Percentiles rank a stretch among this genome's conserved stretches.
Conservation (phyloP, 2,797 vertebrate species). For the Mormyrops attenuatus region DNA sequence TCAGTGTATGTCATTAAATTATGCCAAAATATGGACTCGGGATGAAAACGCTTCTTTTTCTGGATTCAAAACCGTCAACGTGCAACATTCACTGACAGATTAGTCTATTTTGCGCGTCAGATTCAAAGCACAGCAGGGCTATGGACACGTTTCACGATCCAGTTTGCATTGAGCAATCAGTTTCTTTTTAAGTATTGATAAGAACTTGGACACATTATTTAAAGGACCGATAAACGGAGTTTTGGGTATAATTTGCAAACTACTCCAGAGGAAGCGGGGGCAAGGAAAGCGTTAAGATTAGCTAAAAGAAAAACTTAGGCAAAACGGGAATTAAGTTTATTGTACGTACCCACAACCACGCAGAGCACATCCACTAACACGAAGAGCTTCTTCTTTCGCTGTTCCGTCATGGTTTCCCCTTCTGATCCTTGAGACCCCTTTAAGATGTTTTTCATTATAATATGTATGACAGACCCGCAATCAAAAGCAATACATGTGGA, state of each 20-base stretch:
- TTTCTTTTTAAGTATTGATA: background rate
- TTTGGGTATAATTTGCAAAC: background rate
- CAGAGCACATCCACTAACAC: conserved; percentile 80
- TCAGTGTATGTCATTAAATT: background rate
- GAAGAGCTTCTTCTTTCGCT: conserved; percentile 68
- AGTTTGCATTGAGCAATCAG: background rate
- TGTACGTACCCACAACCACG: conserved; percentile 74
- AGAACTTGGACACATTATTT: background rate
- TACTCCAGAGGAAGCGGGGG: background rate
- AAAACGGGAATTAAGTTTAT: background rate
- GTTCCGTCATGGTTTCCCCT: conserved; percentile 53
- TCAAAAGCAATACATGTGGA: background rate
- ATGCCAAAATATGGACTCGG: background rate
- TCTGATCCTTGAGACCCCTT: conserved; percentile 15
- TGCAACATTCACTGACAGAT: background rate
- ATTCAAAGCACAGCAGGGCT: background rate
- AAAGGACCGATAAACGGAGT: background rate
- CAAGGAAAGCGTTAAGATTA: background rate
- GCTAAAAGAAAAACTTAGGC: background rate
- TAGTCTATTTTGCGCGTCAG: background rate
- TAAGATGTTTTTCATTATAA: background rate
- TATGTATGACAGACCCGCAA: background rate
- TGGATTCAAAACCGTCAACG: background rate
- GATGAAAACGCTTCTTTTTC: background rate
- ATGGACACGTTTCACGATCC: background rate